Conservation (phyloP, 2,113 vertebrate genomes). For the Zeus faber region DNA sequence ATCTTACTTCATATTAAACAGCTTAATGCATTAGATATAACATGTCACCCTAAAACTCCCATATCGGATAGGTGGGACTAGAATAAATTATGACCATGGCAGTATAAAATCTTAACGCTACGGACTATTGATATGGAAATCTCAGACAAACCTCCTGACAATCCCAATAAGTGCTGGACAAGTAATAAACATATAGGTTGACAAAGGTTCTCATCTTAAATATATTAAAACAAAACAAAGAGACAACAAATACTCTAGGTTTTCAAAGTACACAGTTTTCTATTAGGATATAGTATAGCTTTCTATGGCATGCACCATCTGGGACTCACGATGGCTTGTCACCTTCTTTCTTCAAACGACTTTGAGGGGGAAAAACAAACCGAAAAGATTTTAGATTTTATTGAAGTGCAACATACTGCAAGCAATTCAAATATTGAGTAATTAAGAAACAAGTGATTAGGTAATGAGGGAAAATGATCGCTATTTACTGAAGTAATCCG, state of each 20-base stretch:
- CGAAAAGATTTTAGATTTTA: neutral
- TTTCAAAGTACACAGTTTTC: conserved; percentile 78
- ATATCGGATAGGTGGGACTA: conserved; percentile 22
- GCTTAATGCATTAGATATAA: conserved; percentile 41
- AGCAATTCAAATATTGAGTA: neutral
- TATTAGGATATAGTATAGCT: conserved; percentile 55
- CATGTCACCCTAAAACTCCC: conserved; percentile 36
- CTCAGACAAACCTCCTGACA: conserved; percentile 86
- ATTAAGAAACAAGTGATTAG: neutral
- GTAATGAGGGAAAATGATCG: neutral
- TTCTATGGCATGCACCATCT: conserved; percentile 74
- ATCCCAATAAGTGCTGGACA: conserved; percentile 84
- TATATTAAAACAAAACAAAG: conserved; percentile 62
- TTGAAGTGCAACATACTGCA: neutral
- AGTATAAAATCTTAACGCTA: conserved; percentile 41
- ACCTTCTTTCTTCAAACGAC: conserved; percentile 99
- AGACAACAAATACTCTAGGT: conserved; percentile 45
- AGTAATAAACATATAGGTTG: conserved; percentile 85
- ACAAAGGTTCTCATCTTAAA: conserved; percentile 75
- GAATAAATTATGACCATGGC: conserved; percentile 45
- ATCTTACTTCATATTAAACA: conserved; percentile 46
- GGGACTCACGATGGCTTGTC: conserved; percentile 96
- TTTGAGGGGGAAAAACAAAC: conserved; percentile 61
- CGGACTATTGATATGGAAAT: conserved; percentile 82
- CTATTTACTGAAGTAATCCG: too few species aligned